phyloP scores from a whole-genome alignment of 2,888 invertebrate species.

The Autographa gamma region DNA sequence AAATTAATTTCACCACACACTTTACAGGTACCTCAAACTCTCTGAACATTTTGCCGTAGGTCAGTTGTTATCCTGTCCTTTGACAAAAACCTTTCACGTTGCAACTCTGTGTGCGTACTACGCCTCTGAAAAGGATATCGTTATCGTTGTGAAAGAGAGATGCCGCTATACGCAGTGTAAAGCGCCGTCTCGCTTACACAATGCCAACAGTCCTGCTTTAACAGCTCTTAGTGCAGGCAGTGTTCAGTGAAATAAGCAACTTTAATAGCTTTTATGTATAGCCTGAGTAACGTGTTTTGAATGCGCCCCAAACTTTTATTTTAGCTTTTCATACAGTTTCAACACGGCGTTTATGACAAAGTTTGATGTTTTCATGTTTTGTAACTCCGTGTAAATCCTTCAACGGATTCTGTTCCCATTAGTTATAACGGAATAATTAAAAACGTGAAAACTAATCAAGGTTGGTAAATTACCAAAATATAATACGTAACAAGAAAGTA shows the following conservation, averaged over 20 bases:
- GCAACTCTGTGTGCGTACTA: conserved; percentile 15
- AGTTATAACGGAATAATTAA: background rate
- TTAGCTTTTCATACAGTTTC: conserved; percentile 35
- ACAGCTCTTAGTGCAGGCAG: too few relatives aligned
- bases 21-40: background rate
- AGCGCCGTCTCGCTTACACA: too few relatives aligned
- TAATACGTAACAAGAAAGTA: too few relatives aligned
- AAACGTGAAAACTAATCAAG: background rate
- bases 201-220: too few relatives aligned
- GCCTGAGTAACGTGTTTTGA: conserved; percentile 20
- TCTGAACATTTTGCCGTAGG: background rate
- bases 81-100: conserved; percentile 21
- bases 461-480: background rate
- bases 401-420: background rate
- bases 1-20: too few relatives aligned
- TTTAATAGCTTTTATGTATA: conserved; percentile 30
- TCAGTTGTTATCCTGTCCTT: conserved; percentile 5
- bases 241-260: conserved; percentile 19
- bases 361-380: conserved; percentile 25
- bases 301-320: conserved; percentile 41
- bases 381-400: conserved; percentile 10
- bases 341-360: conserved; percentile 22
- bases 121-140: too few relatives aligned
- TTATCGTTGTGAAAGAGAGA: too few relatives aligned
- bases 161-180: too few relatives aligned